Percentiles rank a stretch among this genome's conserved stretches.
Evolutionary conservation across 1,140 invertebrate genomes (phyloP).

Genomic region (Zeugodacus cucurbitae): DNA sequence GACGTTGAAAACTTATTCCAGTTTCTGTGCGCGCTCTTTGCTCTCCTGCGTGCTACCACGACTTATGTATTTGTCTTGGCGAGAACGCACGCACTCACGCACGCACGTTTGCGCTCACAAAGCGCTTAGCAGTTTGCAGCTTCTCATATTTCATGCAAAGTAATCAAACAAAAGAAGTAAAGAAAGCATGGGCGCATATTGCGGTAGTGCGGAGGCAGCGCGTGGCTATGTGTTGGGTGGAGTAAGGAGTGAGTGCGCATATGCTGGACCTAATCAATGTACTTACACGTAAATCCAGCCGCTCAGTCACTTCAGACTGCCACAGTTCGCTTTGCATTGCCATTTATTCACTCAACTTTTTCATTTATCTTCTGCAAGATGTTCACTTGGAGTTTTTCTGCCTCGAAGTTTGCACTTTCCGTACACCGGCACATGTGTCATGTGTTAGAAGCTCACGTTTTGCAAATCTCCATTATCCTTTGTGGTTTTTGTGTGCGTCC

Average conservation of each 20-base stretch:
- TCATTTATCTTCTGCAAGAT: not conserved
- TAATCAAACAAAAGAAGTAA: not conserved
- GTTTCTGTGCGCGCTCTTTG: not conserved
- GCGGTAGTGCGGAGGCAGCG: not conserved
- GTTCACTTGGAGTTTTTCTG: not conserved
- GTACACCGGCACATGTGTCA: not conserved
- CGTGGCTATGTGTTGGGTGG: not conserved
- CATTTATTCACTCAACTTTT: not conserved
- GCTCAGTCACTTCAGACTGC: not conserved
- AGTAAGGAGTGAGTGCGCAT: not conserved
- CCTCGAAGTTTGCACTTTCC: not conserved
- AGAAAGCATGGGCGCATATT: not conserved
- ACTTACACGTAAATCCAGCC: not conserved
- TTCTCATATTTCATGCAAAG: constrained; percentile 28
- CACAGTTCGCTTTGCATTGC: not conserved
- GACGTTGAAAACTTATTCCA: not conserved
- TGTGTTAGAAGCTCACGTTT: not conserved
- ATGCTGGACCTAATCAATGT: not conserved
- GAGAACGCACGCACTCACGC: not conserved
- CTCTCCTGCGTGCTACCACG: not conserved
- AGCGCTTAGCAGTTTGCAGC: not conserved
- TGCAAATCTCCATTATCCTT: not conserved
- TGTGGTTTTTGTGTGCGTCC: not conserved
- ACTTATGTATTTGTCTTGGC: not conserved
- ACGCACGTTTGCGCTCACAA: not conserved